Conservation (phyloP, 2,797 vertebrate genomes). For the Falco concolor region DNA sequence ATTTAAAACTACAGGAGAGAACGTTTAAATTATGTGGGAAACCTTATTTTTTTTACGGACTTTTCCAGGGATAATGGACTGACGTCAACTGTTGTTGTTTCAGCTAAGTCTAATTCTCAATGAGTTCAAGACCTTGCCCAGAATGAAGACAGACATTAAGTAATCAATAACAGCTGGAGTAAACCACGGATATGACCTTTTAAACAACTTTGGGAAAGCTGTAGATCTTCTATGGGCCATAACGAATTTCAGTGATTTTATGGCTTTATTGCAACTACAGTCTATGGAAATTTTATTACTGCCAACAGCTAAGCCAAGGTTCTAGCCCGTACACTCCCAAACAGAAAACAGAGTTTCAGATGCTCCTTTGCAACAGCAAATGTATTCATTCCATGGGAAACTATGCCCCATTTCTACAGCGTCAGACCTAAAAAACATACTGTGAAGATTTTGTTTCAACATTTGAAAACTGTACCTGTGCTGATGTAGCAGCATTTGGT, state of each 20-base stretch:
- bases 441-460: not conserved
- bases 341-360: not conserved
- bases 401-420: not conserved
- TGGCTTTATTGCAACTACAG: not conserved
- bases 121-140: slow-evolving; percentile 17
- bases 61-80: not conserved
- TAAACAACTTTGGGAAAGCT: slow-evolving; percentile 8
- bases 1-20: not conserved
- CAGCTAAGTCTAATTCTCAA: not conserved
- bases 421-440: not conserved
- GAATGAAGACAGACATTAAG: not conserved
- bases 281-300: not conserved
- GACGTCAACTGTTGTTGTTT: slow-evolving; percentile 4
- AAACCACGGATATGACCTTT: not conserved
- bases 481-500: slow-evolving; percentile 61
- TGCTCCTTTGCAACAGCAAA: not conserved
- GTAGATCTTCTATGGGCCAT: not conserved
- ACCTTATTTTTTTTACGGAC: not conserved
- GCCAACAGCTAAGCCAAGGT: not conserved
- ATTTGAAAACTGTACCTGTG: slow-evolving; percentile 77
- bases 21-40: not conserved
- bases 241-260: not conserved
- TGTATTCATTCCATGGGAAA: not conserved
- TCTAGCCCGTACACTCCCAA: not conserved
- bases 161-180: slow-evolving; percentile 6